Conservation (phyloP, 2,888 invertebrate genomes). For the Leucophora obtusa region DNA sequence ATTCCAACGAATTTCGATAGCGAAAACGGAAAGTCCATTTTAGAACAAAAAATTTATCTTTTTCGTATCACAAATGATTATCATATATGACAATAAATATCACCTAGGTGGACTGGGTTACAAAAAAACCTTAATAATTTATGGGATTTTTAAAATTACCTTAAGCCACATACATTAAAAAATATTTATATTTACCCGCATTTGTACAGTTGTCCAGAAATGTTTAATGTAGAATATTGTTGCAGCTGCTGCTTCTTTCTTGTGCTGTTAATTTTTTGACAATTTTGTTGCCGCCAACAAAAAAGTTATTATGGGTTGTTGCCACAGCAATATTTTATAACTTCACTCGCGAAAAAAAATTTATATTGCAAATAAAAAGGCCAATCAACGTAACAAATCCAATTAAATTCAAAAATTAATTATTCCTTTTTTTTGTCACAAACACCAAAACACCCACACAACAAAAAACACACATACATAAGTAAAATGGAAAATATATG, state of each 20-base stretch:
- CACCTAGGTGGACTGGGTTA: too few relatives aligned
- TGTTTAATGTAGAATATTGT: background rate
- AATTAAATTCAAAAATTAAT: constrained; percentile 52
- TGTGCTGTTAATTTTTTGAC: constrained; percentile 13
- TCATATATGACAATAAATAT: too few relatives aligned
- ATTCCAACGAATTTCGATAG: too few relatives aligned
- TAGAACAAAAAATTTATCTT: too few relatives aligned
- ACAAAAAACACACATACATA: constrained; percentile 11
- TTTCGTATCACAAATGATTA: too few relatives aligned
- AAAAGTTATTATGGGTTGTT: constrained; percentile 8
- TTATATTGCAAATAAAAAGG: constrained; percentile 3
- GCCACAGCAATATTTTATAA: constrained; percentile 8
- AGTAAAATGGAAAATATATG: background rate
- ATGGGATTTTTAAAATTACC: background rate
- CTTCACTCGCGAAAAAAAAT: constrained; percentile 12
- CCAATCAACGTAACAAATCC: constrained; percentile 58
- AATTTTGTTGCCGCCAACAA: constrained; percentile 2
- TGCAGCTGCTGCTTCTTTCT: constrained; percentile 10
- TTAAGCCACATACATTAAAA: background rate
- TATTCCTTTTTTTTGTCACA: constrained; percentile 16
- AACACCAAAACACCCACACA: background rate
- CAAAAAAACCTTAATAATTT: too few relatives aligned
- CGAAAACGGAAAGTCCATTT: too few relatives aligned
- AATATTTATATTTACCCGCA: constrained; percentile 63
- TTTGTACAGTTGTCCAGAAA: constrained; percentile 23